Evolutionary conservation across 2,113 vertebrate species (phyloP).

Genomic region (Brachypodius melanocephalos): DNA sequence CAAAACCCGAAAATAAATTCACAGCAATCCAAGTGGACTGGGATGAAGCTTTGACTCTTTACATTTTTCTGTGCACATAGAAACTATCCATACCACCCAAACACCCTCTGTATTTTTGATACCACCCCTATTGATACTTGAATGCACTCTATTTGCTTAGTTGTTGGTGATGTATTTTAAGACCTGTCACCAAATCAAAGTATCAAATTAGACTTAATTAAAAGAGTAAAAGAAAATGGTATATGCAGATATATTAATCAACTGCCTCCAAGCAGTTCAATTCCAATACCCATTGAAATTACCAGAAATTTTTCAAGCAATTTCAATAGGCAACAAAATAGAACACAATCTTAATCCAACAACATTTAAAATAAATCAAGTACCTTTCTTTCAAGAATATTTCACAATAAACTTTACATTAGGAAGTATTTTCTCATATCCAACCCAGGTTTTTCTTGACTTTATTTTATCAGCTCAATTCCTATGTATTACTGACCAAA

Average conservation of each 20-base stretch:
- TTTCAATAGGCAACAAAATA: background rate
- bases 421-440: background rate
- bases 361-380: background rate
- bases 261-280: background rate
- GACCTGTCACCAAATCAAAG: background rate
- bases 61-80: background rate
- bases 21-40: background rate
- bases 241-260: background rate
- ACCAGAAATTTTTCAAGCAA: background rate
- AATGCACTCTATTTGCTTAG: background rate
- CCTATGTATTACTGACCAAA: background rate
- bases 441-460: background rate
- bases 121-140: accelerated
- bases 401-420: background rate
- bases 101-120: background rate
- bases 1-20: background rate
- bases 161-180: background rate
- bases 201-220: background rate
- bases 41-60: background rate
- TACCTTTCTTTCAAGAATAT: background rate
- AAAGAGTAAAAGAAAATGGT: background rate
- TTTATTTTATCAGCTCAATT: background rate
- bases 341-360: background rate
- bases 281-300: background rate
- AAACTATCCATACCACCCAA: background rate